Conservation (phyloP, 1,140 invertebrate genomes). For the Scaptomyza hsui region DNA sequence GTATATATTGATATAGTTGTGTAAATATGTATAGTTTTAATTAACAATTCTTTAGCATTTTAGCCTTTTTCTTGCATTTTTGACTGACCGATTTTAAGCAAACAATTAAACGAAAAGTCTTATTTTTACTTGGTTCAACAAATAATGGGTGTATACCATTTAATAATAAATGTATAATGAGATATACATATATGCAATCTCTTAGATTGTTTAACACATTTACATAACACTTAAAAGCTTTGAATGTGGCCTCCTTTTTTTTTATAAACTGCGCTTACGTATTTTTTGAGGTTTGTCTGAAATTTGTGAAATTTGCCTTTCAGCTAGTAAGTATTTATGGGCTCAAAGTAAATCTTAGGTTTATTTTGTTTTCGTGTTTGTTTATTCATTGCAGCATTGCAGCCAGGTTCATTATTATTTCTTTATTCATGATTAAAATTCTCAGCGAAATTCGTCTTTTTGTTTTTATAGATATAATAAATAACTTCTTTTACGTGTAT, state of each 20-base stretch:
- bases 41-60: constrained; percentile 4
- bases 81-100: neutral
- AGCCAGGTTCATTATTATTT: constrained; percentile 31
- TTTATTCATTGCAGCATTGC: constrained; percentile 14
- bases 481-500: constrained; percentile 34
- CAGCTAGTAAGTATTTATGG: neutral
- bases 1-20: constrained; percentile 5
- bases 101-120: constrained; percentile 1
- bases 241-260: neutral
- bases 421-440: constrained; percentile 17
- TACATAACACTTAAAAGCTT: constrained; percentile 23
- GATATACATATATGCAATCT: constrained; percentile 53
- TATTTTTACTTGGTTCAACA: constrained; percentile 4
- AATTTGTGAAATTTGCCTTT: constrained; percentile 1
- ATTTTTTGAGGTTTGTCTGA: neutral
- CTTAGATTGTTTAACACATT: constrained; percentile 65
- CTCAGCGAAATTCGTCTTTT: constrained; percentile 56
- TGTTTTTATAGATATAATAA: constrained; percentile 33
- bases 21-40: constrained; percentile 4
- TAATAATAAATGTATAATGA: constrained; percentile 7
- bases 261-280: neutral
- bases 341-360: neutral
- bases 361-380: neutral
- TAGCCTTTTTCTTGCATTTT: constrained; percentile 7
- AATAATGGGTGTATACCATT: neutral